phyloP scores from a whole-genome alignment of 2,797 vertebrate genomes.

The Chelmon rostratus region DNA sequence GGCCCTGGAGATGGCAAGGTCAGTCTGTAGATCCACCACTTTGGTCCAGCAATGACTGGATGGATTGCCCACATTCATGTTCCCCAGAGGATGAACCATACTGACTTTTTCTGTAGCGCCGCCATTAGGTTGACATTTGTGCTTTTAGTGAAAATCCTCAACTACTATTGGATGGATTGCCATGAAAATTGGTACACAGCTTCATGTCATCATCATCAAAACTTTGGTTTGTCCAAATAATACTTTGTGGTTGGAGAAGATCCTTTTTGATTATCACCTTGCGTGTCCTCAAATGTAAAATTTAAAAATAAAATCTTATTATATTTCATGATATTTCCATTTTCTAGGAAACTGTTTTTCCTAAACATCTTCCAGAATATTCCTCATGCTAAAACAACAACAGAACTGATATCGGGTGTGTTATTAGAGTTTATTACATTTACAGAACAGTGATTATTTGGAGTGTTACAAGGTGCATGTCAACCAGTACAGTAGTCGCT shows the following conservation, averaged over 20 bases:
- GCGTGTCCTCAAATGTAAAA: background rate
- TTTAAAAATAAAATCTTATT: background rate
- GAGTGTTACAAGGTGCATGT: constrained; percentile 51
- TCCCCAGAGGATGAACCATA: background rate
- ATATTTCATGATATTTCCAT: background rate
- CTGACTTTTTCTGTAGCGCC: background rate
- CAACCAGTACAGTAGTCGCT: constrained; percentile 38
- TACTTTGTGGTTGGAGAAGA: background rate
- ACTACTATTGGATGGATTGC: background rate
- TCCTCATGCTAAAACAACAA: constrained; percentile 18
- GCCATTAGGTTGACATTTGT: background rate
- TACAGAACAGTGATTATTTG: constrained; percentile 49
- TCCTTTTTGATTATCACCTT: background rate
- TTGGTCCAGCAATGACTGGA: background rate
- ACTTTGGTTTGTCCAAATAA: background rate
- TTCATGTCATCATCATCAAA: background rate
- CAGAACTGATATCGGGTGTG: constrained; percentile 18
- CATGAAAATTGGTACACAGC: background rate
- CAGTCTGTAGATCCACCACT: background rate
- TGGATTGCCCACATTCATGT: no score
- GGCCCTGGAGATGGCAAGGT: no score
- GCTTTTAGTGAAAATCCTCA: background rate
- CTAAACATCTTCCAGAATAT: background rate
- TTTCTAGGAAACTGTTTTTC: background rate
- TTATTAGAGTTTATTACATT: constrained; percentile 75